A percentile compares a stretch with the other conserved stretches of the same genome.
Conservation (phyloP, 2,113 vertebrate genomes). For the Rostratula benghalensis region DNA sequence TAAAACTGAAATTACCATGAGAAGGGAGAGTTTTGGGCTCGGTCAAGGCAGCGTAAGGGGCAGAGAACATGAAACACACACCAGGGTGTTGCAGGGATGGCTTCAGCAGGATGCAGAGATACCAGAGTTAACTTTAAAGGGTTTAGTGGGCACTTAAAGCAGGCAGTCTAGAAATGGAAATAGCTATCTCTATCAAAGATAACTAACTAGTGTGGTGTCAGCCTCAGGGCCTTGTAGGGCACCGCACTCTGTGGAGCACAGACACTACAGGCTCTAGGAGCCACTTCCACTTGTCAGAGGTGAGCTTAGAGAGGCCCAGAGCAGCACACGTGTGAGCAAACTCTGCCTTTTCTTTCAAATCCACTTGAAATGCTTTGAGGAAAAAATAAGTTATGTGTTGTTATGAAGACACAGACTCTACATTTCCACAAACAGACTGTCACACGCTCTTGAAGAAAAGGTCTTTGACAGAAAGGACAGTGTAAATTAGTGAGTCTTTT, state of each 20-base stretch:
- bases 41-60: background rate
- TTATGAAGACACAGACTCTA: background rate
- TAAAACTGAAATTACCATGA: background rate
- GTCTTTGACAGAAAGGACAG: background rate
- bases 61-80: background rate
- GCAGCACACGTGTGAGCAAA: background rate
- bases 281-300: background rate
- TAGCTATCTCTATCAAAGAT: background rate
- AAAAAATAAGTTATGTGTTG: background rate
- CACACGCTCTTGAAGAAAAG: background rate
- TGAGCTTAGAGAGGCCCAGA: background rate
- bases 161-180: background rate
- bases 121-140: background rate
- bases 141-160: background rate
- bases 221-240: background rate
- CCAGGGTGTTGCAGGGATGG: background rate
- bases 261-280: background rate
- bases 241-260: background rate
- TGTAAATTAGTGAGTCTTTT: background rate
- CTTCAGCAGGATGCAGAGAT: background rate
- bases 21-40: background rate
- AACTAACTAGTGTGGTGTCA: background rate
- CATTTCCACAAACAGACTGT: background rate
- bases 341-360: background rate
- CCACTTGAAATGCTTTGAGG: background rate